Percentiles rank a stretch among this genome's conserved stretches.
These are phyloP conservation scores for Crenichthys baileyi DNA, from an alignment of 2,797 vertebrate genomes.

Conservation along the genomic window DNA sequence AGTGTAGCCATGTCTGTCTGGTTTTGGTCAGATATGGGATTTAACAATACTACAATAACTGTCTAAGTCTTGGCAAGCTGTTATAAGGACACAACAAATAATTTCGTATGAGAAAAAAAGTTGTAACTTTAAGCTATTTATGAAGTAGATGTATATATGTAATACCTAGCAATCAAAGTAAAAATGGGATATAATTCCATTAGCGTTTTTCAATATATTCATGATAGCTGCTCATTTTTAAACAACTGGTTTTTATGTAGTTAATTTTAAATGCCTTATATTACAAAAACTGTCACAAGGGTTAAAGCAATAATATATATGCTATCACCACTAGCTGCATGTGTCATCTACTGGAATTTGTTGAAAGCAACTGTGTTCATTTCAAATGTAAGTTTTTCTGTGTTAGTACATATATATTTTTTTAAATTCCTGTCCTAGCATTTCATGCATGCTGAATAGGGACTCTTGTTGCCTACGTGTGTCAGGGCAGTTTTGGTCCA, in stretches of 20 bases:
- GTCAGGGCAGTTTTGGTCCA: too few relatives aligned
- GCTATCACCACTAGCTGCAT: background rate
- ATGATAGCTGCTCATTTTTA: background rate
- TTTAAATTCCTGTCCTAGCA: background rate
- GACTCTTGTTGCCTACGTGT: too few relatives aligned
- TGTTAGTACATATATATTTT: too few relatives aligned
- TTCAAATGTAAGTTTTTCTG: background rate
- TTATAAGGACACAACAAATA: background rate
- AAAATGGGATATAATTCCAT: background rate
- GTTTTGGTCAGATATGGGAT: background rate
- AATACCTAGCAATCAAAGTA: background rate
- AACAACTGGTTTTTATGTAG: too few relatives aligned
- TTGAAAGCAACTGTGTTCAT: background rate
- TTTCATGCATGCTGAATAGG: background rate
- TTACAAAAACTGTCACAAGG: too few relatives aligned
- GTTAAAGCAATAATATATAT: background rate
- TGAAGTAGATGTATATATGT: background rate
- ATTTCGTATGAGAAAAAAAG: background rate
- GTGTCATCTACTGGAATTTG: background rate
- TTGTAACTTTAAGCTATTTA: background rate
- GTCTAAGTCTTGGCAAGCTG: background rate
- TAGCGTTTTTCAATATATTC: background rate
- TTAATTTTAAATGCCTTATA: too few relatives aligned
- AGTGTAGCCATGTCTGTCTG: too few relatives aligned
- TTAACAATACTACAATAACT: background rate